Conservation (phyloP, 64 coral and sea anemone species). For the Dendronephthya gigantea region DNA sequence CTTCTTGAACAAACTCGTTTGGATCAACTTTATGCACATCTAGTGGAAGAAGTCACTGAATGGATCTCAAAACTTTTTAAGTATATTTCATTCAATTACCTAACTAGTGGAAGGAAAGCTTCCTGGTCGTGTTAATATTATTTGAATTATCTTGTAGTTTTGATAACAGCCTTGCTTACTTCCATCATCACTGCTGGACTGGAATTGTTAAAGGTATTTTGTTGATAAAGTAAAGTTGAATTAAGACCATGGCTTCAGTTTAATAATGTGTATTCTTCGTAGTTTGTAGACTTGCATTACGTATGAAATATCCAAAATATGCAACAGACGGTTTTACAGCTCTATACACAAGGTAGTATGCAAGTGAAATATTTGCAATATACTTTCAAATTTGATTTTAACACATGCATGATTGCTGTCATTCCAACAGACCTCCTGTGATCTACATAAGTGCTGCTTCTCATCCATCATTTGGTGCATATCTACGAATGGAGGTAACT, state of each 20-base stretch:
- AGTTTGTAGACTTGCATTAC: conserved; percentile 86
- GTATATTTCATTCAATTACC: conserved; percentile 39
- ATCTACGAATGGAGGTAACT: conserved; percentile 75
- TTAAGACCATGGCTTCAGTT: too few species aligned
- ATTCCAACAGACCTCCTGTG: conserved; percentile 72
- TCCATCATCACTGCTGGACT: conserved; percentile 72
- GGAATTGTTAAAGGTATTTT: conserved; percentile 56
- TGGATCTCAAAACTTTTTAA: conserved; percentile 85
- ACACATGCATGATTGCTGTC: background rate
- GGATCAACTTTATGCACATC: conserved; percentile 57
- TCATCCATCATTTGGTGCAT: conserved; percentile 51
- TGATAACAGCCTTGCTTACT: conserved; percentile 68
- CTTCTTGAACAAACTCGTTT: conserved; percentile 59
- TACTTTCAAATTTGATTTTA: background rate
- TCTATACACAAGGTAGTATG: conserved; percentile 81
- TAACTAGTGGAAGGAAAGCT: too few species aligned
- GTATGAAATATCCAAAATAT: conserved; percentile 91
- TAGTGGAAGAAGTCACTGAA: conserved; percentile 71
- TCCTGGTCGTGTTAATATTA: too few species aligned
- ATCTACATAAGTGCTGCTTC: conserved; percentile 79
- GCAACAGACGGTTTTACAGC: conserved; percentile 97
- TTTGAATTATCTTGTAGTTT: conserved; percentile 44
- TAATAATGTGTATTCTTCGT: background rate
- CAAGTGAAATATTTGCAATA: too few species aligned
- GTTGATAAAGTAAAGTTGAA: background rate